Evolutionary conservation across 1,140 invertebrate genomes (phyloP), one percentile per base, ranked within the genome.

Genomic region (Musca vetustissima): DNA sequence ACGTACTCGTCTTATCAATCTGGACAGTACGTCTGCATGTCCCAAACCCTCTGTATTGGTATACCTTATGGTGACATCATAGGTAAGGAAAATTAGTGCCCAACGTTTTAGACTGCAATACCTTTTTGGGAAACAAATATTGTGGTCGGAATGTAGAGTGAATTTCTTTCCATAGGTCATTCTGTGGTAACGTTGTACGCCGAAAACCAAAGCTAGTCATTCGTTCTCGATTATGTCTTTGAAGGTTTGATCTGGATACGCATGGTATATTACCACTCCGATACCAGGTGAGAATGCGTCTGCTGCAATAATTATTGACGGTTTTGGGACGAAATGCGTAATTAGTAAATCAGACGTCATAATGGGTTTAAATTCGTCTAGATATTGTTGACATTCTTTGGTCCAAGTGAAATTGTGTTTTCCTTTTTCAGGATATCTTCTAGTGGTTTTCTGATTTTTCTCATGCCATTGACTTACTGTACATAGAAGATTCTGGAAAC

Each of bases 401-500:
- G 57, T 22, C 73, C 71, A n/a, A n/a, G n/a, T n/a, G n/a, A n/a
- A n/a, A n/a, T 53, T 36, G 36, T 11, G 14, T n/a, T n/a, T 13
- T 52, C 47, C 17, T 25, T 53, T 48, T 64, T 47, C 1, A 67
- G n/a, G 9, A 70, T 24, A 25, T 67, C 47, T n/a, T 70, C 66
- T 19, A 72, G 55, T 17, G 69, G 69, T 43, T 25, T 17, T 57
- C 53, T 50, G 3, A 68, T 15, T 6, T 55, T 11, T 8, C 53
- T 50, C 25, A 68, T 57, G 14, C 43, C 21, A n/a, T 25, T 52
- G 2, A 84, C 64, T 69, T 83, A 85, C 68, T 71, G 74, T 8
- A 71, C 73, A 71, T 85, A 85, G 73, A 77, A 83, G 66, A 83
- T 83, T 1, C 84, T 61, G n/a, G 83, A 64, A 1, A 81, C 2